phyloP scores from a whole-genome alignment of 92 coral and sea anemone genomes.

The Porites cylindrica region DNA sequence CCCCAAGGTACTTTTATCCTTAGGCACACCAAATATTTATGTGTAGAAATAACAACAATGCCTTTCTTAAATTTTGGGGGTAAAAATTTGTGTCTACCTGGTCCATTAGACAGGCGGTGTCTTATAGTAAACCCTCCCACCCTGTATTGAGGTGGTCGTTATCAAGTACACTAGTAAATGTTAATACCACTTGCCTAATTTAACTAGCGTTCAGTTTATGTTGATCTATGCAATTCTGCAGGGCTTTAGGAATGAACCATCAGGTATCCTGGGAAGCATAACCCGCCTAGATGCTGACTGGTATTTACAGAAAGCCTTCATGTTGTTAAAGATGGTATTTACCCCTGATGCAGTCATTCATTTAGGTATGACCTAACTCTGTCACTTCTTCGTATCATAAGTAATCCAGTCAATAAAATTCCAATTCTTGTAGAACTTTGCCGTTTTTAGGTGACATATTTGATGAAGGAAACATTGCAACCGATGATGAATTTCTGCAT shows the following conservation, averaged over 20 bases:
- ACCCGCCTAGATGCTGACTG: conserved; percentile 87
- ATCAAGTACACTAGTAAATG: no score
- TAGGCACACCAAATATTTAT: no score
- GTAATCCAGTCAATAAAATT: neutral
- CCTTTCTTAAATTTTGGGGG: no score
- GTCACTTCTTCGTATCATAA: neutral
- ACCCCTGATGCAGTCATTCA: conserved; percentile 83
- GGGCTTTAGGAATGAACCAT: conserved; percentile 80
- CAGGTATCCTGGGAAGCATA: conserved; percentile 73
- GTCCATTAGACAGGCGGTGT: no score
- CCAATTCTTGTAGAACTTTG: neutral
- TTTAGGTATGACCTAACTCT: conserved; percentile 64
- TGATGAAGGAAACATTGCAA: conserved; percentile 88
- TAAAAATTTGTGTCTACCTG: no score
- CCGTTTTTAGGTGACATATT: conserved; percentile 81
- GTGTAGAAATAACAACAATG: no score
- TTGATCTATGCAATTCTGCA: conserved; percentile 1
- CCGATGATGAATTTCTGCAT: conserved; percentile 74
- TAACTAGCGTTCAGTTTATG: neutral
- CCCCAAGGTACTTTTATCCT: no score
- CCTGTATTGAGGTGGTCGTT: neutral
- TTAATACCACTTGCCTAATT: neutral
- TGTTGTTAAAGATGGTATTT: conserved; percentile 52
- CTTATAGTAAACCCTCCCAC: no score
- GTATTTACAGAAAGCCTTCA: conserved; percentile 75